Evolutionary conservation across 2,113 vertebrate species (phyloP), one percentile per base, ranked within the genome.

Genomic region (Thamnaconus septentrionalis): DNA sequence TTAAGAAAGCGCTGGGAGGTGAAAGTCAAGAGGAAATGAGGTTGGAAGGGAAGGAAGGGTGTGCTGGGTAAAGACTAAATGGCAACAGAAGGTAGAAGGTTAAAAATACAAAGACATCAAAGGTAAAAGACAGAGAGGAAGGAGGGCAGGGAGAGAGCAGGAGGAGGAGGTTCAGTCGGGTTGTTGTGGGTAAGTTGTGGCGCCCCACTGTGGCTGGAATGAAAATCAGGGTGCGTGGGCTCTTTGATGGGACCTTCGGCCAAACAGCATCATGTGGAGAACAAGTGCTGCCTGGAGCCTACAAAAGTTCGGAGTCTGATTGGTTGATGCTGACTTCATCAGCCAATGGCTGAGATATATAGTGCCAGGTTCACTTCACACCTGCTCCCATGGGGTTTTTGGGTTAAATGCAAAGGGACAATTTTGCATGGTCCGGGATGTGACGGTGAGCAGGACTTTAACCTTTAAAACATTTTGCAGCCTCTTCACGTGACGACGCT

Each of bases 161-260:
- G 50, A 56, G 51, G 54, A 66, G 50, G 62, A 53, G 57, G 71
- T 71, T 78, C 63, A 79, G 45, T 56, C 49, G 59, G 68, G 69
- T 53, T 79, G 69, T 72, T 80, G 70, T 77, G 68, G 41, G 71
- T 57, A 55, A 56, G 69, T 53, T 3, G 9, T 64, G 62, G 53
- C 60, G 11, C 69, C 81, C 65, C 5, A 51, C 75, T 58, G 75
- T 2, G 57, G 43, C 49, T 68, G 48, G 64, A 71, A 81, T 80
- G 70, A 75, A 71, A 69, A 46, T 64, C 45, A 31, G 2, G 18
- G 18, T 31, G 18, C 18, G 18, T 1, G 18, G 18, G 18, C 54
- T n/a, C n/a, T n/a, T 56, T n/a, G 61, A 64, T 67, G 64, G 43
- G 61, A 70, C 64, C 61, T 44, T 1, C 6, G 46, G 53, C 47